Base-by-base conservation (phyloP, 2,888 invertebrate genomes). In the Loripinus fragilis region DNA sequence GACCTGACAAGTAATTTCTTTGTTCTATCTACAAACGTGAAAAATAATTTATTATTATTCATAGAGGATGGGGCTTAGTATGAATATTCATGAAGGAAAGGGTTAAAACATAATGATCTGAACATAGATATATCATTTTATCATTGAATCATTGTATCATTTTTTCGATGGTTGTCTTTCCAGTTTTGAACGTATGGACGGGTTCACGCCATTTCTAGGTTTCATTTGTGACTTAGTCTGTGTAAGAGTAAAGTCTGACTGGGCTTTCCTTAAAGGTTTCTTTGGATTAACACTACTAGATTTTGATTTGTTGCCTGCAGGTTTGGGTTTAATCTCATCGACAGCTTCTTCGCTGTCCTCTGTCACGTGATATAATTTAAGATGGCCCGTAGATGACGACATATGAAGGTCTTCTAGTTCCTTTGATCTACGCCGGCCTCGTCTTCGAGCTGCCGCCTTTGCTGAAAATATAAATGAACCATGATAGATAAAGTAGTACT, bases 341-440 rank as follows among this genome's bases (percentile, higher is more conserved):
- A 41, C 38, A 12, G 71, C 67, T 33, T 66, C 60, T 64, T 77
- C 80, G 20, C 60, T 50, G 0, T 73, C 65, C 2, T 76, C 66
- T 30, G 30, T 35, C 15, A 80, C n/a, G 20, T 72, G 66, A 35
- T 78, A 72, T 8, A 87, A 71, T 30, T 86, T 82, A 25, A 89
- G 84, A 12, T 83, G 86, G 7, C 89, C 89, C 3, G 89, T 90
- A 10, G 85, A 78, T 15, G 88, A 85, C 83, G 87, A 88, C 52
- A 90, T 23, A 50, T 87, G 83, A 12, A 91, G 80, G 75, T 91
- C 91, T 71, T 91, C 91, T 38, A 91, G 86, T 79, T 91, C 91
- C 25, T 83, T 81, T 12, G 91, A 91, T 20, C 83, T 75, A n/a
- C 91, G 76, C 45, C 91, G 78, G 30, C 88, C 88, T 76, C 86